These are phyloP conservation scores for Leucophenga varia DNA, from an alignment of 1,140 invertebrate species.

Conservation along the genomic window DNA sequence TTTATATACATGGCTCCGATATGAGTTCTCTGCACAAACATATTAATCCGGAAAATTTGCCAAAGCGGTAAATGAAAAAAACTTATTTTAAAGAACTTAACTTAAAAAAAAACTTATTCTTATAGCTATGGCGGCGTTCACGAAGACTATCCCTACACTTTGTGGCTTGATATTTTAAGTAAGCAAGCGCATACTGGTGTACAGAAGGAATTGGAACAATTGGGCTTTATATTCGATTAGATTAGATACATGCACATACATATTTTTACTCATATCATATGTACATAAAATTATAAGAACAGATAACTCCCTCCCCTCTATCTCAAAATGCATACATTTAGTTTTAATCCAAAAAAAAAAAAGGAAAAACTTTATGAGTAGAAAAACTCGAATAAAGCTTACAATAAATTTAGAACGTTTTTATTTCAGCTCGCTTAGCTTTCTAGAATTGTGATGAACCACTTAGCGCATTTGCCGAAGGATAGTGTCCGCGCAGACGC, in stretches of 20 bases:
- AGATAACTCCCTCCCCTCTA: too few species aligned
- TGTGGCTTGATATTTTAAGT: constrained; percentile 66
- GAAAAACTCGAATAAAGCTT: too few species aligned
- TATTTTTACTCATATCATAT: too few species aligned
- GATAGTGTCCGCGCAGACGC: constrained; percentile 66
- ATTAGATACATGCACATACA: too few species aligned
- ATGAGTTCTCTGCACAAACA: constrained; percentile 75
- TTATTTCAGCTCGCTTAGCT: neutral
- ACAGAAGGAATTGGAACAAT: constrained; percentile 64
- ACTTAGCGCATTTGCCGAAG: constrained; percentile 65
- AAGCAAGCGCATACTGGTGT: constrained; percentile 63
- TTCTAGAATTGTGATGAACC: constrained; percentile 44
- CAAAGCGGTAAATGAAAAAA: constrained; percentile 67
- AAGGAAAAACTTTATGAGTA: too few species aligned
- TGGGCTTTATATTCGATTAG: constrained; percentile 57
- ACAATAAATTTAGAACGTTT: constrained; percentile 3
- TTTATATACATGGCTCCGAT: constrained; percentile 76
- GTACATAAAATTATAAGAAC: too few species aligned
- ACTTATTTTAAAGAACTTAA: too few species aligned
- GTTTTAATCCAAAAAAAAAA: too few species aligned
- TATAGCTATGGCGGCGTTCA: constrained; percentile 66
- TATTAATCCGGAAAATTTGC: constrained; percentile 68
- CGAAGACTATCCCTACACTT: constrained; percentile 69
- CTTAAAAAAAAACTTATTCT: neutral
- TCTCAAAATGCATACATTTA: too few species aligned